Base-by-base conservation (phyloP, 2,113 vertebrate genomes). In the Malurus cyaneus region DNA sequence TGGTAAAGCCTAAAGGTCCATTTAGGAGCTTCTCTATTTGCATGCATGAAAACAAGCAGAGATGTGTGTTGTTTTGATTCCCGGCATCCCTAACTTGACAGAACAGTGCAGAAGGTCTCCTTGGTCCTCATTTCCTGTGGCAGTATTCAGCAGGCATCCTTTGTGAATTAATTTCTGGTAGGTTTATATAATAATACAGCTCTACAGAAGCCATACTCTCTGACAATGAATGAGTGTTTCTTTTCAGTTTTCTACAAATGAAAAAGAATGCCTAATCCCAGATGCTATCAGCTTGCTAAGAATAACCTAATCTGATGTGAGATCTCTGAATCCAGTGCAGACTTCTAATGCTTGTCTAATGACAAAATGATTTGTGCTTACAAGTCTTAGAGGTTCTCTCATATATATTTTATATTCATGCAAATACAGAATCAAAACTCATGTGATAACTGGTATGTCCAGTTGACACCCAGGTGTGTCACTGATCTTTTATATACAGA, bases 111-210 rank as follows among this genome's bases (percentile, higher is more conserved):
- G 29, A 80, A 91, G 56, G 44, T 93, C 59, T 94, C 84, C 71
- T 39, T 57, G 90, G 71, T 39, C 77, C 72, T 94, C 72, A 80
- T 93, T 95, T 96, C 60, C 77, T 64, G 29, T 32, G 66, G 76
- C 81, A 84, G 34, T 20, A 84, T 76, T 80, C 86, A 88, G 89
- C 80, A 83, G 62, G 88, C 92, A 87, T 92, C 83, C 93, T 95
- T 73, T 83, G 72, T 86, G 84, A 94, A 95, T 95, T 97, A 61
- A 96, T 95, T 97, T 96, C 91, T 86, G 94, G 41, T 86, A 44
- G 92, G 65, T 95, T 97, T 97, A 96, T 91, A 15, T 80, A 96
- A 97, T 94, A 94, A 92, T 56, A 88, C 61, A 94, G 89, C 74
- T 92, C 72, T 9, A 47, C 81, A 96, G 86, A 95, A 97, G 41